Evolutionary conservation across 2,797 vertebrate genomes (phyloP).

Genomic region (Delichon dasypus): DNA sequence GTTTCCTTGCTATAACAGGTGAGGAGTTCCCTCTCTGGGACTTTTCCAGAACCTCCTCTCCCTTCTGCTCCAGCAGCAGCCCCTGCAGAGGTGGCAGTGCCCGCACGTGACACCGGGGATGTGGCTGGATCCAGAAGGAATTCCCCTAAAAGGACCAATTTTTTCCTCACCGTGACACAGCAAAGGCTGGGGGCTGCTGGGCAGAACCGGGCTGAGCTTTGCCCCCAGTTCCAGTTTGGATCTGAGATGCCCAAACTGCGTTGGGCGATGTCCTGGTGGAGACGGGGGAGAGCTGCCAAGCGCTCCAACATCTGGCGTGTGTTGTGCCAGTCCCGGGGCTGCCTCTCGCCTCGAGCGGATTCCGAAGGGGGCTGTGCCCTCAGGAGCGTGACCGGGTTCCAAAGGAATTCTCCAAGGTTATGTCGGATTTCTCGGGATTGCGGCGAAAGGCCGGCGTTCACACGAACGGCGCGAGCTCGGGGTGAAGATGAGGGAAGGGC

Average conservation of each 20-base stretch:
- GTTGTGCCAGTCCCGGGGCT: neutral
- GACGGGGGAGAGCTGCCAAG: neutral
- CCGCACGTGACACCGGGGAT: rapidly evolving
- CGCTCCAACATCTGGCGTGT: neutral
- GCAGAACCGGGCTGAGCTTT: neutral
- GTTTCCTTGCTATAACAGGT: neutral
- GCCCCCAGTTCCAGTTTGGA: neutral
- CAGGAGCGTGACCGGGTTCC: neutral
- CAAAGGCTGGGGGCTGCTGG: neutral
- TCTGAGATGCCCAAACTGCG: neutral
- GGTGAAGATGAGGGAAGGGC: neutral
- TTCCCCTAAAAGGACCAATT: neutral
- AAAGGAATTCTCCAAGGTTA: neutral
- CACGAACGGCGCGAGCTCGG: neutral
- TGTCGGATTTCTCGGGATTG: neutral
- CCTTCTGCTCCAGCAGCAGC: neutral
- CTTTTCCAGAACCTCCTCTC: neutral
- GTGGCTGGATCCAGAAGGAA: neutral
- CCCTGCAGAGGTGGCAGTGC: neutral
- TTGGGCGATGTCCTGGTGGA: neutral
- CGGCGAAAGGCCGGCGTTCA: neutral
- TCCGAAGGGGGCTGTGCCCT: neutral
- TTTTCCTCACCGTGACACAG: rapidly evolving
- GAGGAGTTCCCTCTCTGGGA: neutral
- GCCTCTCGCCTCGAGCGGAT: neutral